Conservation (phyloP, 2,888 invertebrate genomes). For the Caenorhabditis sp. region DNA sequence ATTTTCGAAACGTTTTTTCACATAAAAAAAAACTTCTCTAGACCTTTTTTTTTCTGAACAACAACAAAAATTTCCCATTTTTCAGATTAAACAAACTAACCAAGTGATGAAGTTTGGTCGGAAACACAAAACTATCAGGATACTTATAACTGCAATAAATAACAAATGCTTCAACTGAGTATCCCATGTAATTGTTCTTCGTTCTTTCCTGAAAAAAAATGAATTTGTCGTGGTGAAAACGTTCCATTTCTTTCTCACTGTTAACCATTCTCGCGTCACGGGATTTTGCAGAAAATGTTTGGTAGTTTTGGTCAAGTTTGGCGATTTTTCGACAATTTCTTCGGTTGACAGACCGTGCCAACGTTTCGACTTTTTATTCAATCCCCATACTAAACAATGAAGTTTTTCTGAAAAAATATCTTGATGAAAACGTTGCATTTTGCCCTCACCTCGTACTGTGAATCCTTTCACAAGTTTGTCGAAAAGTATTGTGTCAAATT, state of each 20-base stretch:
- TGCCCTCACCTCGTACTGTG: background rate
- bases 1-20: no score
- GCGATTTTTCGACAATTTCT: background rate
- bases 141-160: slow-evolving; percentile 13
- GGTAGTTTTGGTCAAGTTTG: background rate
- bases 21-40: no score
- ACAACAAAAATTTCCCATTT: no score
- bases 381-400: background rate
- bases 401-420: background rate
- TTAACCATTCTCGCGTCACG: background rate
- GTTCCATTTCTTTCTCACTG: no score
- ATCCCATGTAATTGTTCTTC: background rate
- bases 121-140: slow-evolving; percentile 16
- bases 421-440: background rate
- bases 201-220: slow-evolving; percentile 10
- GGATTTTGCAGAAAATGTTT: background rate
- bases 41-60: no score
- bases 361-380: background rate
- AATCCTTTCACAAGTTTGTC: background rate
- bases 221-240: no score
- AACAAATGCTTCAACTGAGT: slow-evolving; percentile 13
- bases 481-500: background rate
- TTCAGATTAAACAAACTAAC: no score
- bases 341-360: background rate
- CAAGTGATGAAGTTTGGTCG: slow-evolving; percentile 7